Conservation (phyloP, 2,113 vertebrate genomes). For the Cathartes aura region DNA sequence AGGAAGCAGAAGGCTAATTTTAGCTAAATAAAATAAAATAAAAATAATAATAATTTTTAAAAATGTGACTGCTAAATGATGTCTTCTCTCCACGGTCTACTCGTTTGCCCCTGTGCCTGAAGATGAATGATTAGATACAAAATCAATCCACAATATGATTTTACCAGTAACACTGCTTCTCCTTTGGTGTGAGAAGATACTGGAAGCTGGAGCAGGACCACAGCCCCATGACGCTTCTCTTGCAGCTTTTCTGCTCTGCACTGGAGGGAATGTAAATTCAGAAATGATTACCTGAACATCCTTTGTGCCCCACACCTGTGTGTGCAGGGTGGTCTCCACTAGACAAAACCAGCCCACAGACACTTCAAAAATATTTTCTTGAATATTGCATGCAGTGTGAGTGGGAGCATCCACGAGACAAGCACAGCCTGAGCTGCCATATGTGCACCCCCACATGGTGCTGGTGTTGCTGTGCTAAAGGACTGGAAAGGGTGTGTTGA, state of each 20-base stretch:
- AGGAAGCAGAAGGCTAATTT: background rate
- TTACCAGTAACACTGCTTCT: background rate
- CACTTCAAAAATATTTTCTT: background rate
- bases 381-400: background rate
- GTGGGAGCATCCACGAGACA: background rate
- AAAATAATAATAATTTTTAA: background rate
- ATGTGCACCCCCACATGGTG: accelerated
- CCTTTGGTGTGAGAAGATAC: background rate
- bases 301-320: background rate
- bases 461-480: background rate
- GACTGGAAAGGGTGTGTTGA: background rate
- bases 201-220: background rate
- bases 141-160: background rate
- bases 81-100: background rate
- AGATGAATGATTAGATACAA: background rate
- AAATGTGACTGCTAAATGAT: background rate
- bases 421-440: background rate
- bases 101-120: background rate
- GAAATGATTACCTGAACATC: background rate
- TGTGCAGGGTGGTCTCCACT: background rate
- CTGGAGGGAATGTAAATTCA: background rate
- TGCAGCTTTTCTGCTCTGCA: background rate
- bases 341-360: background rate
- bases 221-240: background rate
- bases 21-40: background rate